Conservation (phyloP, 2,888 invertebrate species). For the Leptinotarsa tumamoca region DNA sequence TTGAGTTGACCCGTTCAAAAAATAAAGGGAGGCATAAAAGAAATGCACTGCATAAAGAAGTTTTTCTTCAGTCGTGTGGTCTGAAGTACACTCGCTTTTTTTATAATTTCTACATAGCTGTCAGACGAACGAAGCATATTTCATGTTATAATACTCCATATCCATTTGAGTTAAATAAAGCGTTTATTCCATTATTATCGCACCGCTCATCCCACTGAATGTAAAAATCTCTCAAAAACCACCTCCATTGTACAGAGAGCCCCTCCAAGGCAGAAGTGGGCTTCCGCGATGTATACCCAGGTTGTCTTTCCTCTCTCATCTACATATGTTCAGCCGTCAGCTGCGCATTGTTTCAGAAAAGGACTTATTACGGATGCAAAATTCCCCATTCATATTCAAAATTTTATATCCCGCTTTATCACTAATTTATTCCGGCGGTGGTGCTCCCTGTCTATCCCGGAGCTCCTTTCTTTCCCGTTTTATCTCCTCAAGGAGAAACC, state of each 20-base stretch:
- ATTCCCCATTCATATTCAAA: constrained; percentile 91
- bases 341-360: constrained; percentile 66
- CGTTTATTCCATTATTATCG: constrained; percentile 18
- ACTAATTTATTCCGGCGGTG: constrained; percentile 80
- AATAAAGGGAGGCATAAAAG: too few species aligned
- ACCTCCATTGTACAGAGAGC: constrained; percentile 12
- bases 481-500: constrained; percentile 55
- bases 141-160: background rate
- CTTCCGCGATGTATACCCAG: constrained; percentile 23
- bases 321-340: constrained; percentile 70
- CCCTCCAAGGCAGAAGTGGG: constrained; percentile 9
- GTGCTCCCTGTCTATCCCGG: constrained; percentile 60
- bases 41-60: too few species aligned
- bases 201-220: constrained; percentile 7
- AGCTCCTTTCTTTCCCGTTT: constrained; percentile 55
- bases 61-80: too few species aligned
- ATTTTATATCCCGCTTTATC: constrained; percentile 85
- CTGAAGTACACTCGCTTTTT: too few species aligned
- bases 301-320: constrained; percentile 62
- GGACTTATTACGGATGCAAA: constrained; percentile 88
- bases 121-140: too few species aligned
- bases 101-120: too few species aligned
- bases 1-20: too few species aligned
- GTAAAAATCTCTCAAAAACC: constrained; percentile 23
- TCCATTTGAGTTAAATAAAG: background rate